Base-by-base conservation (phyloP, 2,888 invertebrate genomes). In the Sussaba pulchella region DNA sequence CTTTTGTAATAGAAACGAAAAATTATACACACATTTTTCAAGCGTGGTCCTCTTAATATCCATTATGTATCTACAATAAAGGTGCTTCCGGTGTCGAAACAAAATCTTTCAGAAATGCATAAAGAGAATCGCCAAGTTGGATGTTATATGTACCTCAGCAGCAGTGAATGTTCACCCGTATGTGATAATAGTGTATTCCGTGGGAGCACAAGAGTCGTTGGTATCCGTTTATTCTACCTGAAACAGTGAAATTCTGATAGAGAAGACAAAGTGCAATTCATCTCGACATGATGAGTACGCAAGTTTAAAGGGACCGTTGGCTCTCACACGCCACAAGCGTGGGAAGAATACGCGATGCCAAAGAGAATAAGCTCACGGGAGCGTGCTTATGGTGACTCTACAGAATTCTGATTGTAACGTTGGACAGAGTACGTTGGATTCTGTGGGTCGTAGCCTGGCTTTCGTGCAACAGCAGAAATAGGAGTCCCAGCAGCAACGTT, bases 121-220 rank as follows among this genome's bases (percentile, higher is more conserved):
- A 69, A 69, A 74, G 41, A 69, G 78, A 70, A 79, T 79, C 64
- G 69, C 24, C 69, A 47, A 79, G n/a, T n/a, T n/a, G n/a, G n/a
- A n/a, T n/a, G n/a, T n/a, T n/a, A n/a, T n/a, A n/a, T n/a, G n/a
- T n/a, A n/a, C n/a, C n/a, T n/a, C n/a, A n/a, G n/a, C n/a, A n/a
- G n/a, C n/a, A n/a, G 12, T 41, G 14, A 43, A 63, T 8, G 54
- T 47, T 10, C 17, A 41, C 54, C 10, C 45, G 19, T 21, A 39
- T 26, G 54, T 19, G 47, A 19, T 12, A 14, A 41, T 10, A 45
- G 52, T 47, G 14, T 17, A 31, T 31, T 5, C 31, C 4, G 2
- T 31, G 31, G 2, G 31, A 31, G 31, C 6, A 6, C 31, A 31
- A 61, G 64, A 69, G 57, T 47, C 54, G 31, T 24, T 19, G 24